Evolutionary conservation across 1,140 invertebrate species (phyloP), one percentile per base, ranked within the genome.

Genomic region (Zaprionus camerounensis): DNA sequence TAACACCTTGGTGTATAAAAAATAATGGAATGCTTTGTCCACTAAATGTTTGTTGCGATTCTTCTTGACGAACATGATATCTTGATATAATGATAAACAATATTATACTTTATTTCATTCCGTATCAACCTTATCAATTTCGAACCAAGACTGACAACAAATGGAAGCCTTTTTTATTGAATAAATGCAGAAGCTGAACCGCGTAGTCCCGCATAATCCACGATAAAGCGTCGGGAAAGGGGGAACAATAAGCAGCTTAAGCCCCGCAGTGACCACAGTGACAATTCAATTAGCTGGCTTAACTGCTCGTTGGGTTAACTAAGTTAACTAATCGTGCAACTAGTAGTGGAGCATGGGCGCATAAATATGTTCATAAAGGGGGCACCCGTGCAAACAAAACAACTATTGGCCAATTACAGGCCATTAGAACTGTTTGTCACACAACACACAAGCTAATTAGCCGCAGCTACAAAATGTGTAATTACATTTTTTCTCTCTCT

Each of bases 401-500:
- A 22, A 51, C 22, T 51, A 51, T 51, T 51, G 20, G 20, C 11
- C 20, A 51, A 51, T 51, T 51, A 51, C 20, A 51, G 46, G 46
- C 46, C 46, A 51, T 51, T 51, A 51, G 46, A 51, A 51, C n/a
- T 46, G 41, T 17, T 46, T 46, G 41, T 46, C 46, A 24, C 46
- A 51, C 20, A 13, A 51, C 20, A 49, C 17, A 51, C 46, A 51
- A 51, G 46, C 46, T 51, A 51, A 51, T 51, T 51, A 51, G 46
- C 46, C 46, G 46, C 20, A 51, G 46, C 46, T 51, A 51, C 46
- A 51, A 51, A 51, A 51, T 51, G 46, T 51, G 46, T 51, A 51
- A 51, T 51, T 51, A 51, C 9, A 51, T 51, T 51, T 51, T 51
- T 49, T 49, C 7, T 34, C 31, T 34, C 31, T 34, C 31, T 34